These are phyloP conservation scores for Microctonus hyperodae DNA, from an alignment of 2,888 invertebrate species.

Conservation along the genomic window DNA sequence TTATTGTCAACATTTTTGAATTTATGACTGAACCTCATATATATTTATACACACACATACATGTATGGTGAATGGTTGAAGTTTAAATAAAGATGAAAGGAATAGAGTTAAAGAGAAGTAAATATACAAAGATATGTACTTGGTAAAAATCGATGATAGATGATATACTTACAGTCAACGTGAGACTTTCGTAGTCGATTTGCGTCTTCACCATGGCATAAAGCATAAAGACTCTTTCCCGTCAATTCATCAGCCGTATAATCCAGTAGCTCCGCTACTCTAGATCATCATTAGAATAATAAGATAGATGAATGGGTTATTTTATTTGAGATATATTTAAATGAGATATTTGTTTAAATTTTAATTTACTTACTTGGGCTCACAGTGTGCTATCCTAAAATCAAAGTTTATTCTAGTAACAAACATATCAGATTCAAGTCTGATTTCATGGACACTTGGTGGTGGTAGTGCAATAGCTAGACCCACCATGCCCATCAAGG, in stretches of 20 bases:
- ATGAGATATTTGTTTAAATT: not conserved
- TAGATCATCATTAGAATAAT: constrained; percentile 62
- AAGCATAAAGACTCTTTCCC: constrained; percentile 90
- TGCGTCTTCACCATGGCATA: constrained; percentile 96
- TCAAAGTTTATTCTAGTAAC: constrained; percentile 96
- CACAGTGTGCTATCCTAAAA: constrained; percentile 96
- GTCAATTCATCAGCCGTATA: constrained; percentile 93
- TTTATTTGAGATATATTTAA: not conserved
- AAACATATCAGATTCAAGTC: constrained; percentile 95
- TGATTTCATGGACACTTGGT: constrained; percentile 95
- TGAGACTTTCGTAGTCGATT: constrained; percentile 93
- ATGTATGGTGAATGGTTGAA: not conserved
- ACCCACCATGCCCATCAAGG: constrained; percentile 92
- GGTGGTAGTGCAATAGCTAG: constrained; percentile 96
- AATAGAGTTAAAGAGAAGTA: not conserved
- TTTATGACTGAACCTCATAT: constrained; percentile 37
- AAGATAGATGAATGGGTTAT: constrained; percentile 7
- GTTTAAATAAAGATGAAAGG: not conserved
- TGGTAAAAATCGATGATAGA: not conserved
- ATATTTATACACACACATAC: not conserved
- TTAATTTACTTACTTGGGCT: constrained; percentile 80
- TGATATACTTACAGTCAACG: constrained; percentile 88
- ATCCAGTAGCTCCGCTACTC: constrained; percentile 91
- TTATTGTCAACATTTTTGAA: constrained; percentile 46
- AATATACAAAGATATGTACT: not conserved